Percentiles rank a stretch among this genome's conserved stretches.
phyloP scores from a whole-genome alignment of 64 coral and sea anemone genomes.

The Stichodactyla mertensii region DNA sequence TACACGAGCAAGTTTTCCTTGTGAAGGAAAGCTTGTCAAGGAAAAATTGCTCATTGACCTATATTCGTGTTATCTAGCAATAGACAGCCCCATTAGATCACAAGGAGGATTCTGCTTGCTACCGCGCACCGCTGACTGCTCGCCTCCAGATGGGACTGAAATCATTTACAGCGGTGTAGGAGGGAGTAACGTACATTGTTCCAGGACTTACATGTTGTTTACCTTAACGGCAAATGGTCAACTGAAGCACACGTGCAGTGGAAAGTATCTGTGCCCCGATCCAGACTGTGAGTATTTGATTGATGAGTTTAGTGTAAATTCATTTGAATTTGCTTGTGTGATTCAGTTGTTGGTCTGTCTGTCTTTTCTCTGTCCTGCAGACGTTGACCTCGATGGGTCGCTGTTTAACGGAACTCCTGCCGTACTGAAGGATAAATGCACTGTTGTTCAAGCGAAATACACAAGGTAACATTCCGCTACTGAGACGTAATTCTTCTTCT shows the following conservation, averaged over 20 bases:
- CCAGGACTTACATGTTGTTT: neutral
- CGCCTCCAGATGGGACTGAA: constrained; percentile 3
- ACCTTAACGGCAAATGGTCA: neutral
- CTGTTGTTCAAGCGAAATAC: neutral
- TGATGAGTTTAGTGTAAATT: neutral
- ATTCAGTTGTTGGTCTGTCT: neutral
- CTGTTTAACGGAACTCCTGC: neutral
- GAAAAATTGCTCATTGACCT: too few species aligned
- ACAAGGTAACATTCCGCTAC: neutral
- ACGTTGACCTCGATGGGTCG: neutral
- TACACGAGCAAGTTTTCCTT: too few species aligned
- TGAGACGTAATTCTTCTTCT: neutral
- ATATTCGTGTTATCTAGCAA: neutral
- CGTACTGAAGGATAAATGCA: neutral
- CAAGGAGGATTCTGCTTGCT: neutral
- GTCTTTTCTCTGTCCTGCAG: neutral
- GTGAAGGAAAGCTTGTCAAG: too few species aligned
- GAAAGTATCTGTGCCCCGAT: constrained; percentile 7
- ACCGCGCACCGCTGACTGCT: neutral
- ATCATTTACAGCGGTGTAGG: neutral
- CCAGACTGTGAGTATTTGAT: neutral
- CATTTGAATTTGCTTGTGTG: neutral
- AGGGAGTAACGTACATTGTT: neutral
- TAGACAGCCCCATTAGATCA: neutral
- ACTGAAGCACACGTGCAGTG: constrained; percentile 8